Evolutionary conservation across 1,140 invertebrate species (phyloP), one percentile per base, ranked within the genome.

Genomic region (Drosophila melanogaster): DNA sequence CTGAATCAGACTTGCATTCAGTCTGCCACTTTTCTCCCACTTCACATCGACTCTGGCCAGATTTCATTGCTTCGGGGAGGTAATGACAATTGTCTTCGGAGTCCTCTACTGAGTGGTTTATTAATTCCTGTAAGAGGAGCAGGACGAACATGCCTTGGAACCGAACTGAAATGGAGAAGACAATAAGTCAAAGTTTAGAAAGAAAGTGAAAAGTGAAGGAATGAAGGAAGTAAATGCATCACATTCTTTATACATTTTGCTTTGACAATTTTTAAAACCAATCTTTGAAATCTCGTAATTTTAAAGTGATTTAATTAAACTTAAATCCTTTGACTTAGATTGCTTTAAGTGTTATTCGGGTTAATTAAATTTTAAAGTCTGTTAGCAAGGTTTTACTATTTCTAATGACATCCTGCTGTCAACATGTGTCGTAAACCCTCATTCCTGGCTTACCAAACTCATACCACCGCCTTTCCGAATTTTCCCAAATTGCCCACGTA

Each of bases 401-500:
- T n/a, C 30, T 15, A 14, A 62, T 47, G 53, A 58, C 57, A 66
- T 44, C 49, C 19, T 41, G 46, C 81, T 85, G 77, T 80, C 81
- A 80, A 77, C 81, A 84, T 85, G 77, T 84, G 80, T 65, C 79
- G 53, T 70, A 70, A 71, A 57, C 67, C 64, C 75, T 54, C 54
- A 46, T 56, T 35, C 15, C 26, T 37, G 64, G 60, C 38, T 41
- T 44, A 67, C 47, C 56, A 44, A 51, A 58, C 41, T 14, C 17
- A 4, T 4, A 15, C 46, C 24, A 8, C 8, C 10, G 11, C 14
- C 37, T 43, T 38, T 2, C 15, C 30, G 14, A 24, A 46, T 26
- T 30, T 33, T 37, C 49, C 33, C 47, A 85, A 85, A 84, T 84
- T 85, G 72, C 53, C 62, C 56, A 61, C 66, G 58, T 73, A 57